phyloP scores from a whole-genome alignment of 2,888 invertebrate genomes.

The Scrobipalpa costella region DNA sequence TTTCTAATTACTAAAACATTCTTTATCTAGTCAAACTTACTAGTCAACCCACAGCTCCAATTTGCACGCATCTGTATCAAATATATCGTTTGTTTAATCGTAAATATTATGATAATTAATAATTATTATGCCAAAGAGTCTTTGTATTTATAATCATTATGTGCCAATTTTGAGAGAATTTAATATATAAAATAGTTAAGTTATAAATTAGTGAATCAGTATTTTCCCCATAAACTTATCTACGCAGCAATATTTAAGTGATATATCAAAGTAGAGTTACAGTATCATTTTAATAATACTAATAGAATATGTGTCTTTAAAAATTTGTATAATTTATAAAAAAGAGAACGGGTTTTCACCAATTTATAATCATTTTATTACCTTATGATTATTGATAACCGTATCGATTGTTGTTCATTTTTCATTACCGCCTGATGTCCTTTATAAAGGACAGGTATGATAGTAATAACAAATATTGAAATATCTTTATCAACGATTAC shows the following conservation, averaged over 20 bases:
- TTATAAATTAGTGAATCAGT: neutral
- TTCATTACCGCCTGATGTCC: no score
- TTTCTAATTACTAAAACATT: neutral
- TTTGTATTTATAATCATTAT: slow-evolving; percentile 42
- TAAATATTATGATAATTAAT: slow-evolving; percentile 8
- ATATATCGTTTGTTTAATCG: slow-evolving; percentile 18
- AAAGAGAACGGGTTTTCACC: no score
- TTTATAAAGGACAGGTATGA: no score
- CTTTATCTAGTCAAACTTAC: neutral
- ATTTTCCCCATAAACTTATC: slow-evolving; percentile 43
- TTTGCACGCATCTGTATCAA: neutral
- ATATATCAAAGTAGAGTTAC: slow-evolving; percentile 38
- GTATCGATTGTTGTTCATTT: no score
- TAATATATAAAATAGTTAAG: slow-evolving; percentile 44
- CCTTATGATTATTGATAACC: no score
- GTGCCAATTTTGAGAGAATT: slow-evolving; percentile 75
- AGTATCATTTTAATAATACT: slow-evolving; percentile 28
- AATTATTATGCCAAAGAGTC: slow-evolving; percentile 27
- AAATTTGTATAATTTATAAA: no score
- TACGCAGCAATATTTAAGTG: slow-evolving; percentile 55
- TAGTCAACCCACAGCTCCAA: no score
- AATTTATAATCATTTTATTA: no score
- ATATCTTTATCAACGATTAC: no score
- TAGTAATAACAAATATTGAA: no score
- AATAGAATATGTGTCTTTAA: no score